These are phyloP conservation scores for Hiodon alosoides DNA, from an alignment of 2,113 vertebrate species.

Conservation along the genomic window DNA sequence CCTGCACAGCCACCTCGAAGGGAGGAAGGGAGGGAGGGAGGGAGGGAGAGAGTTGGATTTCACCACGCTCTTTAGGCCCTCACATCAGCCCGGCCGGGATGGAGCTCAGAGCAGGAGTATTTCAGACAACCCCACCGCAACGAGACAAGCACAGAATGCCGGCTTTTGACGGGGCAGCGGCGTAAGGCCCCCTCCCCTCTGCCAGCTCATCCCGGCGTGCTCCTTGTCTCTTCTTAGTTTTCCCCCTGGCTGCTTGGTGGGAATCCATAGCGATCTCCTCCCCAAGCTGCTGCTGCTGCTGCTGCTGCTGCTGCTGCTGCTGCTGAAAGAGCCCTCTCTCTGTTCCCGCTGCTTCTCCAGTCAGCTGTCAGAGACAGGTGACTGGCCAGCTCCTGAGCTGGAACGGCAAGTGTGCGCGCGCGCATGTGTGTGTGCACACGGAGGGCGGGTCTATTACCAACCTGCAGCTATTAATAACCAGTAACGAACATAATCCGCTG, in stretches of 20 bases:
- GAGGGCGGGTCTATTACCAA: constrained; percentile 53
- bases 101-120: constrained; percentile 29
- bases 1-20: too few relatives aligned
- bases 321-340: neutral
- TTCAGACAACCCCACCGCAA: constrained; percentile 28
- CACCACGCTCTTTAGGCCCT: constrained; percentile 57
- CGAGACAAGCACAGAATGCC: constrained; percentile 32
- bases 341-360: constrained; percentile 4
- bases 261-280: neutral
- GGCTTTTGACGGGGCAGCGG: constrained; percentile 33
- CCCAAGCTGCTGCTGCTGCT: neutral
- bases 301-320: neutral
- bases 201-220: constrained; percentile 21
- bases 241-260: neutral
- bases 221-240: constrained; percentile 20
- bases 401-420: constrained; percentile 26
- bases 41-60: constrained; percentile 48
- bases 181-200: neutral
- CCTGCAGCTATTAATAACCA: constrained; percentile 84
- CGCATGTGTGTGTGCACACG: constrained; percentile 14
- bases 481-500: constrained; percentile 72
- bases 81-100: constrained; percentile 18
- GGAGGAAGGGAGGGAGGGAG: constrained; percentile 7
- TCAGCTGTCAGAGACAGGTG: constrained; percentile 55
- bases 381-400: constrained; percentile 31